Percentiles rank a stretch among this genome's conserved stretches.
Evolutionary conservation across 2,888 invertebrate genomes (phyloP).

Genomic region (Caenorhabditis angaria): DNA sequence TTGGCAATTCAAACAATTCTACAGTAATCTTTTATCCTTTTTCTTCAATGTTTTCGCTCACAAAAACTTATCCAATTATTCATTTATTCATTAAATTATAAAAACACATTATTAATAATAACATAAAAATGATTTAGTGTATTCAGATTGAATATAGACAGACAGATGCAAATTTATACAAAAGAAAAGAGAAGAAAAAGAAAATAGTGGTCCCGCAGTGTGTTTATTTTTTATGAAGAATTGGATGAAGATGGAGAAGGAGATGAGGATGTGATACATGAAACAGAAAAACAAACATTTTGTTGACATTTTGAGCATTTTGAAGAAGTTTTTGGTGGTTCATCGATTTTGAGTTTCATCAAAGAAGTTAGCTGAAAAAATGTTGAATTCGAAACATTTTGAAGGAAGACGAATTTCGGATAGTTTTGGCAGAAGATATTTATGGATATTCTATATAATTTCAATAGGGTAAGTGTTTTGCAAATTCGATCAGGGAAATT

Average conservation of each 20-base stretch:
- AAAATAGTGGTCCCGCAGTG: background rate
- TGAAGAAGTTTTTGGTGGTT: background rate
- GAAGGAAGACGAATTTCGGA: background rate
- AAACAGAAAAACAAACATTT: slow-evolving; percentile 34
- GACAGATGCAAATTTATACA: background rate
- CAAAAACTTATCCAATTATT: too few species aligned
- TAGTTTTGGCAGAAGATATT: too few species aligned
- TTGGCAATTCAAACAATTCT: background rate
- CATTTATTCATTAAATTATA: too few species aligned
- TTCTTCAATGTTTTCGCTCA: too few species aligned
- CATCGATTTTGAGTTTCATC: background rate
- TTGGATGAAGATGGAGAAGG: background rate
- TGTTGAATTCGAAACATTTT: background rate
- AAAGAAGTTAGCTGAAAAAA: slow-evolving; percentile 10
- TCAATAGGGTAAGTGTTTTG: too few species aligned
- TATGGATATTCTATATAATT: too few species aligned
- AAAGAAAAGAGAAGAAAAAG: background rate
- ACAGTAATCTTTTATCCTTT: background rate
- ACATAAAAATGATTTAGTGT: background rate
- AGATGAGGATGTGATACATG: slow-evolving; percentile 35
- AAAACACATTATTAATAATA: background rate
- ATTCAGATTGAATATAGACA: background rate
- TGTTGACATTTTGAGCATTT: slow-evolving; percentile 39
- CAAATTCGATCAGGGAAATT: too few species aligned
- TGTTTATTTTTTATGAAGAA: background rate